Base-by-base conservation (phyloP, 2,113 vertebrate genomes). In the Nettapus auritus region DNA sequence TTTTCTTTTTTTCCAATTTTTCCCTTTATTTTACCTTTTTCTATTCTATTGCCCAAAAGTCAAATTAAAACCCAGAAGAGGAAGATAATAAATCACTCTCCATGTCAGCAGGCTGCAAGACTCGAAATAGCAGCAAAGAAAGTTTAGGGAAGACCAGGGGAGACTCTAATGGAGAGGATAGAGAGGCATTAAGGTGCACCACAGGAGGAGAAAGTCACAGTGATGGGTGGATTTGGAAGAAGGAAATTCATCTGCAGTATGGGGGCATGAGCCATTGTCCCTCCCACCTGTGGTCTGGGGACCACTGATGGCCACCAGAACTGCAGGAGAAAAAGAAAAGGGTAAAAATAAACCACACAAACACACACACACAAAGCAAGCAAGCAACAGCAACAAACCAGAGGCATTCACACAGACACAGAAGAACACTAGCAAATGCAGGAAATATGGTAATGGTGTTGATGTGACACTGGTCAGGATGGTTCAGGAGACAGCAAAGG, bases 251-350 rank as follows among this genome's bases (percentile, higher is more conserved):
- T 46, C 38, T 60, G 40, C 38, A 60, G 42, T 38, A 60, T 26
- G 83, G 33, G 8, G 13, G 18, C 11, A 68, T 60, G 34, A 26
- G 25, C 9, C 15, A 14, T 1, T 29, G 23, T 59, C 46, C 26
- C 33, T n/a, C 34, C 40, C 29, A 10, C 0, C 0, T 14, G n/a
- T n/a, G 29, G 7, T 48, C n/a, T 82, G 56, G 40, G 56, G 21
- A 82, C 5, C 26, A 23, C 11, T 31, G 48, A 23, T 11, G 19
- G 31, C 22, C 71, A 25, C 48, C 46, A 68, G 53, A 74, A 33
- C 53, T 4, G n/a, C 57, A 57, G 26, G 0, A 78, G 6, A 22
- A 57, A 18, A 59, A 16, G 9, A 77, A 69, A 48, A 3, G 23
- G 13, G 11, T 53, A 22, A 75, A 84, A 91, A n/a, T 0, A 53